Base-by-base conservation (phyloP, 2,113 vertebrate species). In the Malurus melanocephalus region DNA sequence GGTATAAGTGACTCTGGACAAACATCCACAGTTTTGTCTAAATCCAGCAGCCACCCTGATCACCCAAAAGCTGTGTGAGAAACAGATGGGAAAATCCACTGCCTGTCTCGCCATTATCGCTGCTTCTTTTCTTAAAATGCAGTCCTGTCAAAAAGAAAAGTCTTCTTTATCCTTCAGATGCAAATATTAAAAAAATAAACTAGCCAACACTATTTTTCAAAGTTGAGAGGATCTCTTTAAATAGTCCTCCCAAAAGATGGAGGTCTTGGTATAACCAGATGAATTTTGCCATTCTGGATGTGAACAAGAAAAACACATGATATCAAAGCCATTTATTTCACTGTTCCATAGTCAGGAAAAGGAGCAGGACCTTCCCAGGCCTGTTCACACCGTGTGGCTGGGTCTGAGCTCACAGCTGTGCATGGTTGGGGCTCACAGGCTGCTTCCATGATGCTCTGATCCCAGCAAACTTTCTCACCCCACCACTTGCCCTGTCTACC, bases 381-480 rank as follows among this genome's bases (percentile, higher is more conserved):
- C 27, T 27, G 14, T 6, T 26, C 32, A 1, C 16, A 43, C 21
- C 19, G 2, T 0, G 4, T 4, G 23, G 16, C 40, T 0, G 2
- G 42, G 43, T 7, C 35, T 24, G 57, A 78, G 48, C 69, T 42
- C 18, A 38, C n/a, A 16, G 61, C 61, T 62, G 60, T 9, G 28
- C 55, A 2, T n/a, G 30, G 15, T 2, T 46, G 32, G 87, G 13
- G 33, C 64, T 61, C 80, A 15, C 48, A 40, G 43, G 55, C 48
- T 69, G 23, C 42, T 46, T 9, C 42, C 30, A 7, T 11, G 9
- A 16, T 26, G n/a, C 26, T 5, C 57, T 51, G 32, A 28, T 12
- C 33, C 49, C 74, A 49, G 45, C 28, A 80, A 59, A 7, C 19
- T 5, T 57, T 24, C 74, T 62, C 33, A 17, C 45, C 43, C 49